These are phyloP conservation scores for Blomia tropicalis DNA, from an alignment of 2,888 invertebrate genomes.

Conservation along the genomic window DNA sequence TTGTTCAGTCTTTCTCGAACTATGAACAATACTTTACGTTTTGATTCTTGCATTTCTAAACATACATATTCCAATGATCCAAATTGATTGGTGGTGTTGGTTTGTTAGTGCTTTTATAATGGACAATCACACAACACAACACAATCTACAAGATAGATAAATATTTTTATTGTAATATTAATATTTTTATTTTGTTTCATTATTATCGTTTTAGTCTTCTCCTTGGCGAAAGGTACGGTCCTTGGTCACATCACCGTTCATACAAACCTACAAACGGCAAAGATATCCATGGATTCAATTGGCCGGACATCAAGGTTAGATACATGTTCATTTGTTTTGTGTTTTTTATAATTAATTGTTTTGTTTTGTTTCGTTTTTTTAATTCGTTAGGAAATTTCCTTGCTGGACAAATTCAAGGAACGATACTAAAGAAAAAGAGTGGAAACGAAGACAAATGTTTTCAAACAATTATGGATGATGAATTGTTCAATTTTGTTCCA, in stretches of 20 bases:
- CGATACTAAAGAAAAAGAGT: conserved; percentile 79
- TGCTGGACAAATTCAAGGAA: conserved; percentile 67
- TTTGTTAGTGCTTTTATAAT: background rate
- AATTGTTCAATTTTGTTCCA: conserved; percentile 29
- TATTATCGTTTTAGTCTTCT: conserved; percentile 48
- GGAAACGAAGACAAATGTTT: conserved; percentile 77
- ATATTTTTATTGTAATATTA: no score
- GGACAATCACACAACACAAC: no score
- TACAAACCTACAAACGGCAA: conserved; percentile 88
- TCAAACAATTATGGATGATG: conserved; percentile 42
- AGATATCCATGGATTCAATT: conserved; percentile 91
- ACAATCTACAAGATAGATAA: no score
- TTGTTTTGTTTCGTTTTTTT: background rate
- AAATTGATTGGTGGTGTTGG: background rate
- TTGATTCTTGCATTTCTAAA: no score
- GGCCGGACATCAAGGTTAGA: conserved; percentile 70
- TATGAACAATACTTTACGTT: no score
- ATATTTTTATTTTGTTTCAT: conserved; percentile 4
- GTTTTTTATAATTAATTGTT: background rate
- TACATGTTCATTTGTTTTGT: background rate
- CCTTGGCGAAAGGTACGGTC: conserved; percentile 85
- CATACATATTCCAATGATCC: no score
- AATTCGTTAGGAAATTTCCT: conserved; percentile 59
- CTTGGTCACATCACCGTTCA: conserved; percentile 90
- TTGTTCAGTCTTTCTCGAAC: no score